phyloP scores from a whole-genome alignment of 2,888 invertebrate species.

The Helicoverpa assulta region DNA sequence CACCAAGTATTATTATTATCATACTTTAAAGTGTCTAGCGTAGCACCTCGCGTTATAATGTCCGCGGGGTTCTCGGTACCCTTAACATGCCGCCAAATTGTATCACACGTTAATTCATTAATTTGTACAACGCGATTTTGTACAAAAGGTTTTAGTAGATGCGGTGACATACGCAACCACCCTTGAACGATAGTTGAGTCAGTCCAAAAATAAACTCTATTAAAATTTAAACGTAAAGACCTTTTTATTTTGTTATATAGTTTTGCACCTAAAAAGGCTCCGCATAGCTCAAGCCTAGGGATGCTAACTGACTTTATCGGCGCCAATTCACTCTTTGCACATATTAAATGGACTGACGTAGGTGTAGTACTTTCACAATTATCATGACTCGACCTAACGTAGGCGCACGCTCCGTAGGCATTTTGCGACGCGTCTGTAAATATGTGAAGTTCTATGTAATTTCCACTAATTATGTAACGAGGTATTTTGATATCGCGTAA shows the following conservation, averaged over 20 bases:
- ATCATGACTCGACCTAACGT: constrained; percentile 1
- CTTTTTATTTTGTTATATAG: constrained; percentile 7
- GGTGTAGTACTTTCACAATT: neutral
- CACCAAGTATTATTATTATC: constrained; percentile 15
- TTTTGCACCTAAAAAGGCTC: constrained; percentile 3
- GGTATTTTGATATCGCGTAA: constrained; percentile 9
- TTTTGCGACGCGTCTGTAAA: constrained; percentile 22
- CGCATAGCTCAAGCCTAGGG: constrained; percentile 11
- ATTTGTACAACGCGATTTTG: constrained; percentile 21
- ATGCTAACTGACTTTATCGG: constrained; percentile 10
- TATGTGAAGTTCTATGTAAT: constrained; percentile 12
- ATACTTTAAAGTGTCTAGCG: constrained; percentile 2
- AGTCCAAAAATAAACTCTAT: constrained; percentile 10
- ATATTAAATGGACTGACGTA: constrained; percentile 4
- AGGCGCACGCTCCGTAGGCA: constrained; percentile 27
- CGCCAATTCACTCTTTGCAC: constrained; percentile 14
- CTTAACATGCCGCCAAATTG: neutral
- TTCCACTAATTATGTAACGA: neutral
- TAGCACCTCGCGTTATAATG: neutral
- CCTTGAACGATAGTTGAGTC: constrained; percentile 16
- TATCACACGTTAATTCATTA: neutral
- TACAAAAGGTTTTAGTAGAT: constrained; percentile 20
- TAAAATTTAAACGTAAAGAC: neutral
- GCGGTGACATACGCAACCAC: constrained; percentile 2
- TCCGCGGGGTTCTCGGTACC: constrained; percentile 14